phyloP scores from a whole-genome alignment of 1,140 invertebrate genomes.

The Drepana arcuata region DNA sequence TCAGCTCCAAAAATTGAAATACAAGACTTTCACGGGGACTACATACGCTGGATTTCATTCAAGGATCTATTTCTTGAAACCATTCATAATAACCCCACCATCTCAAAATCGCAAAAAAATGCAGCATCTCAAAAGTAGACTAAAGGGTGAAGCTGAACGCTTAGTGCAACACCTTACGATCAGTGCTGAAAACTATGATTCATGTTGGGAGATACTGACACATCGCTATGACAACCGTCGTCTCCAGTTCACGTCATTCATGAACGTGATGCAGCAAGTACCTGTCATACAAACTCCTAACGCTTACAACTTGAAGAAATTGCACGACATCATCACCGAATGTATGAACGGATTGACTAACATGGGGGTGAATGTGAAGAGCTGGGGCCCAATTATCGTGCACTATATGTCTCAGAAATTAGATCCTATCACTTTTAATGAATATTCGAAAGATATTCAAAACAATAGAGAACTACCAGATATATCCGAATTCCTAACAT shows the following conservation, averaged over 20 bases:
- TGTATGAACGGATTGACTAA: not conserved
- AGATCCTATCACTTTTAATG: too few species aligned
- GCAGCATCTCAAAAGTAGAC: not conserved
- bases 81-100: not conserved
- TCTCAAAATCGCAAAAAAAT: not conserved
- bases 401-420: too few species aligned
- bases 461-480: too few species aligned
- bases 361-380: not conserved
- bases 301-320: not conserved
- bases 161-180: not conserved
- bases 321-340: not conserved
- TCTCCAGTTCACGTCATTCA: not conserved
- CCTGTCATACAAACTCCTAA: not conserved
- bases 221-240: not conserved
- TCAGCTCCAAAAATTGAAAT: not conserved
- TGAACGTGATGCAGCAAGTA: not conserved
- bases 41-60: not conserved
- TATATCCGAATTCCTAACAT: too few species aligned
- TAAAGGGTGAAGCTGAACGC: not conserved
- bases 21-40: not conserved
- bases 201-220: not conserved
- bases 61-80: not conserved
- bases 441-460: too few species aligned
- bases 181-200: not conserved
- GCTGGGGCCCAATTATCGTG: not conserved